Evolutionary conservation across 1,140 invertebrate species (phyloP).

Genomic region (Glomeris maerens): DNA sequence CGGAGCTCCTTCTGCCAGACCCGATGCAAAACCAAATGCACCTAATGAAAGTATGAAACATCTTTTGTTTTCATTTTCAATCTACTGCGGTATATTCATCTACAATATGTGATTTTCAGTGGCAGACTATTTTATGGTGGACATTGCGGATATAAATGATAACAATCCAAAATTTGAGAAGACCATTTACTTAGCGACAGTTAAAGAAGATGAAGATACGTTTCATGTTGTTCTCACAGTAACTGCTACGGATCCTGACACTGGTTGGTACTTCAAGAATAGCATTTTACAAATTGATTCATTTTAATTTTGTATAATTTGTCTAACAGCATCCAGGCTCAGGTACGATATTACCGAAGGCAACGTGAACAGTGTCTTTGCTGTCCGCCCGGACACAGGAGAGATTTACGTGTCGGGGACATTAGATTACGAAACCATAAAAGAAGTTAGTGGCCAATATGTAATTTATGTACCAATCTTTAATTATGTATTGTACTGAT

Average conservation of each 20-base stretch:
- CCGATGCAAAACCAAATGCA: constrained; percentile 37
- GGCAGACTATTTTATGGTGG: constrained; percentile 61
- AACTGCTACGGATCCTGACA: constrained; percentile 57
- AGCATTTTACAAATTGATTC: constrained; percentile 1
- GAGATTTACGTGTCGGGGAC: constrained; percentile 27
- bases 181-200: constrained; percentile 53
- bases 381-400: constrained; percentile 26
- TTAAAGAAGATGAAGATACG: constrained; percentile 65
- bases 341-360: constrained; percentile 29
- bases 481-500: neutral
- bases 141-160: constrained; percentile 83
- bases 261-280: neutral
- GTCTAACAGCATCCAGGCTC: constrained; percentile 14
- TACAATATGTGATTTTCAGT: constrained; percentile 25
- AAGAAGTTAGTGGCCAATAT: neutral
- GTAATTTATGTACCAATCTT: constrained; percentile 2
- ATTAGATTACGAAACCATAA: constrained; percentile 29
- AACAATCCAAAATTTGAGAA: constrained; percentile 66
- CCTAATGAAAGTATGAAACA: constrained; percentile 22
- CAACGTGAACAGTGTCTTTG: constrained; percentile 29
- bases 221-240: constrained; percentile 67
- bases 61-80: constrained; percentile 5
- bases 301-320: constrained; percentile 10
- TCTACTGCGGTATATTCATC: neutral
- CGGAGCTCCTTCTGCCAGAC: constrained; percentile 64